Conservation (phyloP, 1,140 invertebrate species). For the Drosophila chauvacae region DNA sequence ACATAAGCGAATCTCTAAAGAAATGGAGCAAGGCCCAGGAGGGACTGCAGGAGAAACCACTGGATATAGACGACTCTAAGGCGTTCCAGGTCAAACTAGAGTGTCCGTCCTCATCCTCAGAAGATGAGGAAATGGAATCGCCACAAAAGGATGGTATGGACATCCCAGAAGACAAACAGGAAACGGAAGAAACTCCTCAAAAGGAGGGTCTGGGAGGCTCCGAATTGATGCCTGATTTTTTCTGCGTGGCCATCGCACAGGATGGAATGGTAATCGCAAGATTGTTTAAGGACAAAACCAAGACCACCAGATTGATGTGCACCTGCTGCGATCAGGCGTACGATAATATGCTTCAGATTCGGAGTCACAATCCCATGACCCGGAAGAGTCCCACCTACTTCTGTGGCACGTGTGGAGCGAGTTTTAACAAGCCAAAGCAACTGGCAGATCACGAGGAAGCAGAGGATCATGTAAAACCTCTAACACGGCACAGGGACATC, state of each 20-base stretch:
- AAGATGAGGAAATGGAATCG: conserved; percentile 4
- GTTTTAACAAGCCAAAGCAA: background rate
- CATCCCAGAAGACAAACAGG: background rate
- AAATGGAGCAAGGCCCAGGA: conserved; percentile 15
- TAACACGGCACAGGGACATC: background rate
- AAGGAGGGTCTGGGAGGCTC: background rate
- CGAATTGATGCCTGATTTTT: background rate
- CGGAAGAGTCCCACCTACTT: conserved; percentile 12
- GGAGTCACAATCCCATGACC: background rate
- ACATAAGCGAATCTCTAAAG: conserved; percentile 10
- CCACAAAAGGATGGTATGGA: background rate
- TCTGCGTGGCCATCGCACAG: conserved; percentile 5
- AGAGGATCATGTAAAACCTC: background rate
- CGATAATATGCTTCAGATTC: conserved; percentile 10
- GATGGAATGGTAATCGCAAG: conserved; percentile 15
- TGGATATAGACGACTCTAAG: conserved; percentile 34
- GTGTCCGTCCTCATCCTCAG: background rate
- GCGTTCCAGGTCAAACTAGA: conserved; percentile 15
- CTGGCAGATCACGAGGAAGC: background rate
- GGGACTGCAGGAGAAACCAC: background rate
- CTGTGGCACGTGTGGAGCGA: conserved; percentile 6
- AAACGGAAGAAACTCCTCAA: background rate
- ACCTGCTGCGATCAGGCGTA: conserved; percentile 20
- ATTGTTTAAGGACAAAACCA: conserved; percentile 19
- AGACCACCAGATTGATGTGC: conserved; percentile 12